Conservation (phyloP, 2,113 vertebrate genomes). For the Sinosuthora webbiana region DNA sequence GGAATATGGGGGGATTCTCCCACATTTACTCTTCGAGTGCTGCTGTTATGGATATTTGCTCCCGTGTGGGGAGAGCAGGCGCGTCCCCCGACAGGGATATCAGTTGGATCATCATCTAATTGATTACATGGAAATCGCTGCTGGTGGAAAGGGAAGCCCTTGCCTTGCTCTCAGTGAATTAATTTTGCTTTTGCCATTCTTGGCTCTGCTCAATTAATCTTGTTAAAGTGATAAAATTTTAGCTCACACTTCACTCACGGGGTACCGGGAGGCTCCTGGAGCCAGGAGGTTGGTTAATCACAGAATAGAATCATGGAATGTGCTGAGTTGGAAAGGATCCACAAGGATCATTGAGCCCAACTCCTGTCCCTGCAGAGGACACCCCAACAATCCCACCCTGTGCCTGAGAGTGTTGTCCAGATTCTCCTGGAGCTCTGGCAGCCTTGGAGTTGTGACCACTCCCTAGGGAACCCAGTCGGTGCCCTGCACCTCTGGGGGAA, state of each 20-base stretch:
- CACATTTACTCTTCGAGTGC: fast-evolving
- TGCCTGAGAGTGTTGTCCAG: fast-evolving
- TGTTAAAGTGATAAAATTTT: not conserved
- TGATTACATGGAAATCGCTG: conserved; percentile 34
- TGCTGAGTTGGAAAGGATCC: not conserved
- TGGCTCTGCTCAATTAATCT: conserved; percentile 16
- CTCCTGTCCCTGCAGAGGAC: not conserved
- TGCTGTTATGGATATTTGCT: not conserved
- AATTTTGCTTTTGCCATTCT: not conserved
- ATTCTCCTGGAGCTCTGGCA: not conserved
- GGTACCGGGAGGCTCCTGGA: not conserved
- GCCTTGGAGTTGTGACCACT: not conserved
- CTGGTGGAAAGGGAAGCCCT: conserved; percentile 52
- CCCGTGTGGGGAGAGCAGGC: not conserved
- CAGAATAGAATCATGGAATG: not conserved
- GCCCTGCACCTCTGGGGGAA: not conserved
- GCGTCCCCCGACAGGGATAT: not conserved
- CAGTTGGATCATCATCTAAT: not conserved
- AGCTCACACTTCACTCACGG: not conserved
- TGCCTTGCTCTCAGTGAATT: not conserved
- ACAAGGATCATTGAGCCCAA: too few species aligned
- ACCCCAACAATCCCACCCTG: not conserved
- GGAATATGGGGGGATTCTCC: not conserved
- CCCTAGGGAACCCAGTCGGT: not conserved
- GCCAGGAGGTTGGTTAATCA: not conserved